These are phyloP conservation scores for Drosophila mauritiana DNA, from an alignment of 1,140 invertebrate species.

Conservation along the genomic window DNA sequence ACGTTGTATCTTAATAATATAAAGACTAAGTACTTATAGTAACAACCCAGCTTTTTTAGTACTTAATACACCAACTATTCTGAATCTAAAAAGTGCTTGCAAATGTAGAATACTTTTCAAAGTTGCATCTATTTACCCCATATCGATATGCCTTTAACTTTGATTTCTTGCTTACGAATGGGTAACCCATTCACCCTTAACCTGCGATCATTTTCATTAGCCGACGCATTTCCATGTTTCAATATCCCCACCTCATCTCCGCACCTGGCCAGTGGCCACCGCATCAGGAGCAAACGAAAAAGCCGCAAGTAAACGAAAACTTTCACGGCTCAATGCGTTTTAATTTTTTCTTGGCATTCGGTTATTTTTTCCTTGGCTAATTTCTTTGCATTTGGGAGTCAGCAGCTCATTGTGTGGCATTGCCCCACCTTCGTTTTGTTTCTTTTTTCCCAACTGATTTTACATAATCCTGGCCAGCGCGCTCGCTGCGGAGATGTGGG, in stretches of 20 bases:
- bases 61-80: not conserved
- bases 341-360: conserved; percentile 69
- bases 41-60: not conserved
- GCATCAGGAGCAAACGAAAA: conserved; percentile 60
- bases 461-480: conserved; percentile 47
- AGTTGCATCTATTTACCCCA: no score
- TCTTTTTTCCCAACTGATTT: conserved; percentile 63
- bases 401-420: conserved; percentile 32
- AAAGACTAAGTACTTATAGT: not conserved
- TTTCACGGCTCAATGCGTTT: conserved; percentile 75
- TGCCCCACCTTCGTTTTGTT: conserved; percentile 32
- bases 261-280: conserved; percentile 13
- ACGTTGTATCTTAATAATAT: not conserved
- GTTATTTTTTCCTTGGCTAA: conserved; percentile 51
- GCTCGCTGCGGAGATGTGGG: conserved; percentile 43
- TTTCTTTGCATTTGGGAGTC: conserved; percentile 32
- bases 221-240: conserved; percentile 9
- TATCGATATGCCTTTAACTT: not conserved
- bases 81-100: no score
- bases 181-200: not conserved
- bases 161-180: not conserved
- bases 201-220: conserved; percentile 33
- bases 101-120: no score
- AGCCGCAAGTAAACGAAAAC: conserved; percentile 75
- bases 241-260: conserved; percentile 1